Evolutionary conservation across 2,888 invertebrate genomes (phyloP), one percentile per base, ranked within the genome.

Genomic region (Acrobasis repandana): DNA sequence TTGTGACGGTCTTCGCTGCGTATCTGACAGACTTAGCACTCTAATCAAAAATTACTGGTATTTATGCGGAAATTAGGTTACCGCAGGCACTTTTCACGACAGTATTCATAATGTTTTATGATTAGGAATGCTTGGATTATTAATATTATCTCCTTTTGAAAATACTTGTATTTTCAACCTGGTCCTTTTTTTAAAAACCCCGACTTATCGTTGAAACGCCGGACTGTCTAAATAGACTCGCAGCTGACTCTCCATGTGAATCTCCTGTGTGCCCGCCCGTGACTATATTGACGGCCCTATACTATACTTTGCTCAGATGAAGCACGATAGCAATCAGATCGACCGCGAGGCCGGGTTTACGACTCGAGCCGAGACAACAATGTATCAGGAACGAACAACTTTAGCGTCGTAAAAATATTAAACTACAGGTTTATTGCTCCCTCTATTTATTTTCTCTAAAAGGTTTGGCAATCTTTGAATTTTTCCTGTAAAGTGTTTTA

Each of bases 1-100:
- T 70, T 65, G 69, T 69, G 63, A 72, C 76, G 74, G 74, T 74
- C 71, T 56, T 57, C 69, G 71, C 10, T 10, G 5, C 15, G 10
- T 36, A 36, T 4, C 1, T 1, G 9, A 34, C 16, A 11, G 15
- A 33, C 36, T 36, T 36, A 36, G 36, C 14, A n/a, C 14, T 43
- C 4, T 14, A 14, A 43, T n/a, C 6, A 28, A 28, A 28, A 8
- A 28, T n/a, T n/a, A n/a, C n/a, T n/a, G n/a, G n/a, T 28, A 6
- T 28, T 28, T 28, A 28, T 28, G 4, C 8, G 28, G 28, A 28
- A 28, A 28, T 8, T 28, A 5, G 2, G 28, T 8, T 28, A 28
- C 28, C 28, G 6, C 28, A 28, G 28, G 28, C 6, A 28, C 28
- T 28, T 28, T 28, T 6, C 8, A 20, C 28, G 0, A 28, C 28